These are phyloP conservation scores for Catocala fraxini DNA, from an alignment of 2,888 invertebrate species.

Conservation along the genomic window DNA sequence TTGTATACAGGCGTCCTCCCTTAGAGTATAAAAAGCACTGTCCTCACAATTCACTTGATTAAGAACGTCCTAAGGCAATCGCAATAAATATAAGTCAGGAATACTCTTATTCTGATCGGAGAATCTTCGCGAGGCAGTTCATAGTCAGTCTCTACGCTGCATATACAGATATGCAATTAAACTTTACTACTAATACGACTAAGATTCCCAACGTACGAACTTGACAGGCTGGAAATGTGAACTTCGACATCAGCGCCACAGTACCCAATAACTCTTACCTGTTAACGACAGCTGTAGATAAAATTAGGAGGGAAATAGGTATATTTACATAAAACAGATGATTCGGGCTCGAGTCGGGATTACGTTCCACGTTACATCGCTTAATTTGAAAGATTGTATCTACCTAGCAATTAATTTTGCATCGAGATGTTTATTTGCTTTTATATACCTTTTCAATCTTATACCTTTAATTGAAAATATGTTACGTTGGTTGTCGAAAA, in stretches of 20 bases:
- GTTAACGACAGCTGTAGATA: conserved; percentile 18
- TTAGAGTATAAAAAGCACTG: neutral
- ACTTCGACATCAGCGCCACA: conserved; percentile 51
- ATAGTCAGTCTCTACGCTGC: conserved; percentile 15
- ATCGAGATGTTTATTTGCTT: conserved; percentile 36
- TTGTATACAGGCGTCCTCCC: conserved; percentile 8
- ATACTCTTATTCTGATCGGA: conserved; percentile 16
- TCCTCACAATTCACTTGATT: conserved; percentile 24
- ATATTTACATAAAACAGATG: conserved; percentile 7
- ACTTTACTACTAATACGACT: conserved; percentile 33
- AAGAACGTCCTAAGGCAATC: conserved; percentile 15
- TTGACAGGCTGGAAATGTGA: conserved; percentile 37
- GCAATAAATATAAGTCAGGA: conserved; percentile 27
- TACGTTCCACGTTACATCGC: conserved; percentile 19
- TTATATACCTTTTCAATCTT: conserved; percentile 32
- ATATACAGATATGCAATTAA: conserved; percentile 44
- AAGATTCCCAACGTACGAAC: conserved; percentile 31
- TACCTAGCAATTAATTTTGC: conserved; percentile 25
- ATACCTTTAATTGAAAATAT: conserved; percentile 31
- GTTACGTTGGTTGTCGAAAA: conserved; percentile 13
- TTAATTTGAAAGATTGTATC: conserved; percentile 34
- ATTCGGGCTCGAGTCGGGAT: conserved; percentile 15
- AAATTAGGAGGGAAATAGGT: conserved; percentile 10
- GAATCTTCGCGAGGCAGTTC: conserved; percentile 20
- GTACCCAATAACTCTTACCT: conserved; percentile 31